A percentile compares a stretch with the other conserved stretches of the same genome.
These are phyloP conservation scores for Sialia sialis DNA, from an alignment of 2,113 vertebrate species.

Conservation along the genomic window DNA sequence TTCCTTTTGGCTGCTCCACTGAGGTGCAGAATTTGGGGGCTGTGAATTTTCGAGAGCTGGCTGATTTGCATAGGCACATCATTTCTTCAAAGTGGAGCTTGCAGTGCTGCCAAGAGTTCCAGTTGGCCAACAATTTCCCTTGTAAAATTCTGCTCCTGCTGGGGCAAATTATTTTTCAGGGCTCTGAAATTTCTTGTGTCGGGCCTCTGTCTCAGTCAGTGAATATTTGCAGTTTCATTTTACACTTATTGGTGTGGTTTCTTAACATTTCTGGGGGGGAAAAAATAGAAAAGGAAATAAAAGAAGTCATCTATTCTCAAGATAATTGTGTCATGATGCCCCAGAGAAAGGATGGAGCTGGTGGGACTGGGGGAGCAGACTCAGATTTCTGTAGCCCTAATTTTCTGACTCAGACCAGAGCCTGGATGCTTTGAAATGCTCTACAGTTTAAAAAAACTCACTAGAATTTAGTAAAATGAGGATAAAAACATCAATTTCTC, in stretches of 20 bases:
- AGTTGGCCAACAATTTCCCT: background rate
- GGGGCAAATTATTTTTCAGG: conserved; percentile 20
- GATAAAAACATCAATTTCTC: background rate
- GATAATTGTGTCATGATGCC: background rate
- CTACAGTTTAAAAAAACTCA: background rate
- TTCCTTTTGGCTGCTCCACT: background rate
- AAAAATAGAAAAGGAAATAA: background rate
- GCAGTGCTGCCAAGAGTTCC: background rate
- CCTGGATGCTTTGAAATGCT: background rate
- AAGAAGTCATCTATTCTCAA: background rate
- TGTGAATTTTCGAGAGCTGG: background rate
- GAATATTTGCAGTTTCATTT: conserved; percentile 20
- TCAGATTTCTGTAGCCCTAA: background rate
- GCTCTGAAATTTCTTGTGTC: conserved; percentile 5
- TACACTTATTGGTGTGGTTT: background rate
- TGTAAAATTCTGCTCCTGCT: conserved; percentile 36
- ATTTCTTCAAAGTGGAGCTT: background rate
- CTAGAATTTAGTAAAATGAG: background rate
- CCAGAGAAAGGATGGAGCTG: background rate
- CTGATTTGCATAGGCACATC: background rate
- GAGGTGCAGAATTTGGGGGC: background rate
- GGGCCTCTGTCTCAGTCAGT: background rate
- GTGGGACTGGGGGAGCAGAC: background rate
- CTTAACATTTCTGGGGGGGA: background rate
- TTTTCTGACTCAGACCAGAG: background rate